Evolutionary conservation across 2,797 vertebrate genomes (phyloP), one percentile per base, ranked within the genome.

Genomic region (Tapera naevia): DNA sequence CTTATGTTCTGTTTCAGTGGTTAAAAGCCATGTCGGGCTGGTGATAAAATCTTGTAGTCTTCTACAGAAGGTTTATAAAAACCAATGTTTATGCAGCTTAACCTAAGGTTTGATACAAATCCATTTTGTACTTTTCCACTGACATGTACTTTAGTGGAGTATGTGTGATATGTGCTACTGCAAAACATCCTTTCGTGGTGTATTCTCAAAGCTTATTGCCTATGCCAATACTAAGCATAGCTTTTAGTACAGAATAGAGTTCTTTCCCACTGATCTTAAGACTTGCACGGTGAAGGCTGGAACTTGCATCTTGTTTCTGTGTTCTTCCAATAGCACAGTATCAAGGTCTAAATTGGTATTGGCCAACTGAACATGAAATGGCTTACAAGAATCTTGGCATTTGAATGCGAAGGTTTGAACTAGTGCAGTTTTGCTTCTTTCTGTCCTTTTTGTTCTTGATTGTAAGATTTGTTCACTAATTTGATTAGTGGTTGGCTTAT

Each of bases 31-130:
- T 69, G 8, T 28, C 80, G 19, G 24, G 13, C 10, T 74, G 27
- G 15, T 78, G 35, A 37, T 39, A 72, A 86, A 78, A n/a, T 33
- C 22, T 54, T 73, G 28, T 46, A 1, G 11, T 80, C 41, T 88
- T 88, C 72, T 78, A 35, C 30, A 80, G 65, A 71, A 92, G 58
- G 70, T 91, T 80, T 91, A 43, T 92, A 74, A 65, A 91, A 86
- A 10, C 10, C 11, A 15, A 1, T 13, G 11, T 69, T 30, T 12
- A 15, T 65, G 18, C 33, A 84, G 39, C 54, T n/a, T 81, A 87
- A 65, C 33, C 41, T 69, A 43, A 28, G 27, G 11, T 80, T 74
- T 83, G 32, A 21, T 80, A 30, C 3, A 4, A 65, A 35, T 19
- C 7, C 30, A 48, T 5, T 71, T 78, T 80, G 51, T 94, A 88